phyloP scores from a whole-genome alignment of 2,113 vertebrate species.

The Varanus salvator region DNA sequence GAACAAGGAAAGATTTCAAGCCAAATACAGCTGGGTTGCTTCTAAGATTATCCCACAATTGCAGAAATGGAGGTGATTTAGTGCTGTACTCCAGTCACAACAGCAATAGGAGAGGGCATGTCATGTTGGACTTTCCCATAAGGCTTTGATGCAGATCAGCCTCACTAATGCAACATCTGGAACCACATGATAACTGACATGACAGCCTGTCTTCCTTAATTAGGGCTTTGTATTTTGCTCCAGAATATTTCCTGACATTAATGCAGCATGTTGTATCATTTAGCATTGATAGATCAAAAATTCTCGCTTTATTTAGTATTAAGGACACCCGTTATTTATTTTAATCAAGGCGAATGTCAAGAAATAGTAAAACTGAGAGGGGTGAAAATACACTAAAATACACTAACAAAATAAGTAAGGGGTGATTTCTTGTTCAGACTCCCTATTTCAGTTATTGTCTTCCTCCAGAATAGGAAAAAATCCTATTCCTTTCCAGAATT shows the following conservation, averaged over 20 bases:
- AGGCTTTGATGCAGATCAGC: not conserved
- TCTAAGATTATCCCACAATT: accelerated
- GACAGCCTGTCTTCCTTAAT: conserved; percentile 49
- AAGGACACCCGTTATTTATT: accelerated
- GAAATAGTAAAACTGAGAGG: not conserved
- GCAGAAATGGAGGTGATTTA: accelerated
- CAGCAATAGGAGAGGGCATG: accelerated
- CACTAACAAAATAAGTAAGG: too few species aligned
- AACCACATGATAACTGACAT: conserved; percentile 28
- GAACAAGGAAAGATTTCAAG: not conserved
- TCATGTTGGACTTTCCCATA: conserved; percentile 11
- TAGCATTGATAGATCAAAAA: not conserved
- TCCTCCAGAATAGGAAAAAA: too few species aligned
- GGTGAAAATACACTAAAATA: too few species aligned
- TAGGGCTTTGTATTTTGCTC: conserved; percentile 23
- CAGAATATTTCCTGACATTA: not conserved
- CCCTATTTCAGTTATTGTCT: not conserved
- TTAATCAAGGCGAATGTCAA: accelerated
- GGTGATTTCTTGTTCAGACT: not conserved
- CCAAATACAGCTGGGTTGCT: not conserved
- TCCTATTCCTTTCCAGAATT: not conserved
- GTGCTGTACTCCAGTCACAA: not conserved
- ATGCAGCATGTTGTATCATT: not conserved
- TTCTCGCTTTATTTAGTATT: not conserved
- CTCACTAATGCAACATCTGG: not conserved